These are phyloP conservation scores for Myotis brandtii DNA, from an alignment of 2,113 vertebrate species.

Conservation along the genomic window DNA sequence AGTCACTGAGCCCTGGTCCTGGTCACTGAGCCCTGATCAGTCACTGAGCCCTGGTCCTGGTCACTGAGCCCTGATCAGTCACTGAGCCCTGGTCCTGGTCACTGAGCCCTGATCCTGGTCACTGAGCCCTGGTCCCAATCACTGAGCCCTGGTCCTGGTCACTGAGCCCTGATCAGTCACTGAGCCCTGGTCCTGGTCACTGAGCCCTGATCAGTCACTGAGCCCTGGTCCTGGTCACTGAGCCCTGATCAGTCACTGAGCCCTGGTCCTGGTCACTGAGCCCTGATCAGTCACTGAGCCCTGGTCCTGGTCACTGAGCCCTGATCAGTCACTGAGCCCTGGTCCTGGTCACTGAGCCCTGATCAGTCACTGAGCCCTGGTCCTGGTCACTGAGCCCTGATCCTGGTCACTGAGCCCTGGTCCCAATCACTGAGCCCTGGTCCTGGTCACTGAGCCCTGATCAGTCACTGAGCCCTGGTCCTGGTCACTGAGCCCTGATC, in stretches of 20 bases:
- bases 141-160: rapidly evolving
- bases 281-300: background rate
- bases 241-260: rapidly evolving
- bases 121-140: rapidly evolving
- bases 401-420: background rate
- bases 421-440: too few relatives aligned
- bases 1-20: rapidly evolving
- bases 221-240: rapidly evolving
- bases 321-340: rapidly evolving
- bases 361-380: too few relatives aligned
- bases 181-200: rapidly evolving
- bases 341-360: rapidly evolving
- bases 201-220: rapidly evolving
- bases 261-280: rapidly evolving
- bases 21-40: too few relatives aligned
- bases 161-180: background rate
- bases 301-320: rapidly evolving
- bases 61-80: rapidly evolving
- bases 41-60: rapidly evolving
- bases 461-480: rapidly evolving
- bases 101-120: rapidly evolving
- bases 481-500: rapidly evolving
- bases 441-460: rapidly evolving
- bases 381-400: rapidly evolving
- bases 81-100: background rate